Conservation (phyloP, 1,140 invertebrate species). For the Delia radicum region DNA sequence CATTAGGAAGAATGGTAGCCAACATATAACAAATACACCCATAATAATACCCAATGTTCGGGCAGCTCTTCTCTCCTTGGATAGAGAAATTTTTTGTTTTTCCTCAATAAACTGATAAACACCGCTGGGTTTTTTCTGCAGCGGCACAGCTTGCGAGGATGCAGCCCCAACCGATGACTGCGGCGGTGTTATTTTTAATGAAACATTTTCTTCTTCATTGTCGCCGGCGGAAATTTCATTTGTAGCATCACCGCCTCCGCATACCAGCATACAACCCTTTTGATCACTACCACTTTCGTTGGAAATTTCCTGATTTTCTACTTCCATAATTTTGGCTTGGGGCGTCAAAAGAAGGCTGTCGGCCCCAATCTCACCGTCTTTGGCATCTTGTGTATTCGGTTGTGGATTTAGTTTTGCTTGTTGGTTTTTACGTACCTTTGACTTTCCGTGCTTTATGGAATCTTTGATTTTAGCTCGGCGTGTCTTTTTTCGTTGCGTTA, state of each 20-base stretch:
- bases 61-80: constrained; percentile 88
- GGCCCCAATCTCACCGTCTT: background rate
- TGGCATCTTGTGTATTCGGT: background rate
- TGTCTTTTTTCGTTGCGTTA: constrained; percentile 56
- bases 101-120: constrained; percentile 92
- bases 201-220: constrained; percentile 36
- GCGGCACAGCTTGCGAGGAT: constrained; percentile 27
- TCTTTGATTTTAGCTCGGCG: constrained; percentile 54
- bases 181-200: constrained; percentile 46
- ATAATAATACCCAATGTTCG: constrained; percentile 91
- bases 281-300: constrained; percentile 47
- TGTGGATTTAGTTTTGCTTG: background rate
- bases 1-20: constrained; percentile 95
- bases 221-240: constrained; percentile 24
- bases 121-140: constrained; percentile 52
- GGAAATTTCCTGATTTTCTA: constrained; percentile 39
- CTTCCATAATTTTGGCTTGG: constrained; percentile 30
- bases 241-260: constrained; percentile 31
- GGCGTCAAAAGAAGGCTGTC: constrained; percentile 35
- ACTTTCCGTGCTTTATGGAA: constrained; percentile 52
- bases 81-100: constrained; percentile 88
- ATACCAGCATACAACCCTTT: constrained; percentile 45
- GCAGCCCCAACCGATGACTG: constrained; percentile 40
- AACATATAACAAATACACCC: constrained; percentile 94
- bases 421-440: constrained; percentile 39